Conservation (phyloP, 2,113 vertebrate genomes). For the Pteropus alecto region DNA sequence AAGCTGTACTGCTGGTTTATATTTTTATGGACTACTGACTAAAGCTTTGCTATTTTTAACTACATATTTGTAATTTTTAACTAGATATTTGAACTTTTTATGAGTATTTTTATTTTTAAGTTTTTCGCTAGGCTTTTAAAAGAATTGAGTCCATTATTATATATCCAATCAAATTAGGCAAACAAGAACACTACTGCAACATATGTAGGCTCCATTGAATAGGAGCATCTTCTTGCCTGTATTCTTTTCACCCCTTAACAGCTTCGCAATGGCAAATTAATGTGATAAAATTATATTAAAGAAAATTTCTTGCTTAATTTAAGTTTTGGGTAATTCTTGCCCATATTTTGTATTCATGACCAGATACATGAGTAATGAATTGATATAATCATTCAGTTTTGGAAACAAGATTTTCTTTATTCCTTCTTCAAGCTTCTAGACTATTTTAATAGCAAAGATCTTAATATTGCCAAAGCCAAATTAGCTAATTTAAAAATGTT, state of each 20-base stretch:
- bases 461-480: constrained; percentile 16
- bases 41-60: not conserved
- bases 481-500: not conserved
- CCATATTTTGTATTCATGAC: constrained; percentile 12
- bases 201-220: not conserved
- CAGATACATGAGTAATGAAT: constrained; percentile 6
- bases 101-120: constrained; percentile 14
- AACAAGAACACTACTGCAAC: not conserved
- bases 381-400: not conserved
- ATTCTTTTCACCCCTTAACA: not conserved
- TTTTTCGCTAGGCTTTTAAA: not conserved
- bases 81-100: not conserved
- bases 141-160: not conserved
- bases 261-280: not conserved
- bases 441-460: constrained; percentile 16
- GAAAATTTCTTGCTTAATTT: not conserved
- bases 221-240: not conserved
- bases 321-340: not conserved
- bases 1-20: not conserved
- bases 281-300: not conserved
- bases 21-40: constrained; percentile 3
- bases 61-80: not conserved
- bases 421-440: not conserved
- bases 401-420: constrained; percentile 2
- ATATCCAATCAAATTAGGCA: not conserved